Percentiles rank a stretch among this genome's conserved stretches.
These are phyloP conservation scores for Eledona agricola DNA, from an alignment of 2,888 invertebrate species.

Conservation along the genomic window DNA sequence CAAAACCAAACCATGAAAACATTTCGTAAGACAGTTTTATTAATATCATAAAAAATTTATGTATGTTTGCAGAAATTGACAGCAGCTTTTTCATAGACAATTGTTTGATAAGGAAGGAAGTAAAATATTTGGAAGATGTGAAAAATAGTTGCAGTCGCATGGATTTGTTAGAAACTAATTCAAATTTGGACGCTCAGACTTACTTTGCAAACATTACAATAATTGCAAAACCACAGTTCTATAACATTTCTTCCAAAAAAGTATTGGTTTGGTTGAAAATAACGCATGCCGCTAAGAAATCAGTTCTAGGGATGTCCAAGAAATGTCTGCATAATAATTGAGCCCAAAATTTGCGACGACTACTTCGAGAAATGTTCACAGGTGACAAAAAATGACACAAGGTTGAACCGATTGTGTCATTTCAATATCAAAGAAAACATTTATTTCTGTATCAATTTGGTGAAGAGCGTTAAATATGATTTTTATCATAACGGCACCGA, in stretches of 20 bases:
- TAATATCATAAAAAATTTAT: constrained; percentile 8
- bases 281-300: no score
- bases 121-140: constrained; percentile 63
- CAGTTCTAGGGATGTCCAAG: constrained; percentile 56
- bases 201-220: constrained; percentile 55
- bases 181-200: constrained; percentile 52
- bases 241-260: constrained; percentile 51
- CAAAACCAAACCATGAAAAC: constrained; percentile 42
- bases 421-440: constrained; percentile 40
- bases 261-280: no score
- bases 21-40: constrained; percentile 47
- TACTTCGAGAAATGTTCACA: constrained; percentile 50
- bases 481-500: constrained; percentile 62
- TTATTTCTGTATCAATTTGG: constrained; percentile 54
- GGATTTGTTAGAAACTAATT: constrained; percentile 54
- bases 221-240: constrained; percentile 49
- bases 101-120: constrained; percentile 57
- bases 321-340: constrained; percentile 55
- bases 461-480: constrained; percentile 54
- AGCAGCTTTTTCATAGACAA: constrained; percentile 52
- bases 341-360: constrained; percentile 53
- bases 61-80: constrained; percentile 53
- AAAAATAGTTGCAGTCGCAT: constrained; percentile 60
- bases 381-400: constrained; percentile 40
- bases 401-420: constrained; percentile 41